Conservation (phyloP, 2,113 vertebrate genomes). For the Chamaetylas fuelleborni region DNA sequence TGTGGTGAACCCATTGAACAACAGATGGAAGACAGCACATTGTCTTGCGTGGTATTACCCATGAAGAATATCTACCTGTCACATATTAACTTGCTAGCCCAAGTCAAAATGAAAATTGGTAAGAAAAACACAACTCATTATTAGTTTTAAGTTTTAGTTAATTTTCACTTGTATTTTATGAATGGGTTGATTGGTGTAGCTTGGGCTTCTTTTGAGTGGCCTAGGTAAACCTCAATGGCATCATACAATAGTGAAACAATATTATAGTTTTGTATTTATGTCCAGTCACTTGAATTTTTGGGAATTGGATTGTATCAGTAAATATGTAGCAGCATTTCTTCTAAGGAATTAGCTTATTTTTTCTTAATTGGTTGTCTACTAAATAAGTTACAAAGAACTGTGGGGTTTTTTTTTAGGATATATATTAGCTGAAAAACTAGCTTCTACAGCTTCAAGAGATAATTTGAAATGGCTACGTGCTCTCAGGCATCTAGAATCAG, state of each 20-base stretch:
- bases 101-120: constrained; percentile 85
- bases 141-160: background rate
- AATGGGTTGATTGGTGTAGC: background rate
- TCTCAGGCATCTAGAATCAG: constrained; percentile 68
- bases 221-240: background rate
- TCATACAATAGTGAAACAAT: background rate
- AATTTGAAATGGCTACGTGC: constrained; percentile 39
- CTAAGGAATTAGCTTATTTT: background rate
- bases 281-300: background rate
- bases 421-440: constrained; percentile 60
- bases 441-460: constrained; percentile 8
- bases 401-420: constrained; percentile 61
- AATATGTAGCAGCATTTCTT: background rate
- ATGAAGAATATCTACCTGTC: constrained; percentile 86
- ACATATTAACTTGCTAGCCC: constrained; percentile 80
- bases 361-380: background rate
- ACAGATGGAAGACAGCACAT: constrained; percentile 59
- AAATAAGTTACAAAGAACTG: background rate
- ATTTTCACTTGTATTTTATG: background rate
- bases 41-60: constrained; percentile 54
- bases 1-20: constrained; percentile 76
- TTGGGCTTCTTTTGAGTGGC: background rate
- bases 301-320: background rate
- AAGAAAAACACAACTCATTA: constrained; percentile 43
- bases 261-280: background rate